Base-by-base conservation (phyloP, 2,888 invertebrate species). In the Andricus quercusramuli region DNA sequence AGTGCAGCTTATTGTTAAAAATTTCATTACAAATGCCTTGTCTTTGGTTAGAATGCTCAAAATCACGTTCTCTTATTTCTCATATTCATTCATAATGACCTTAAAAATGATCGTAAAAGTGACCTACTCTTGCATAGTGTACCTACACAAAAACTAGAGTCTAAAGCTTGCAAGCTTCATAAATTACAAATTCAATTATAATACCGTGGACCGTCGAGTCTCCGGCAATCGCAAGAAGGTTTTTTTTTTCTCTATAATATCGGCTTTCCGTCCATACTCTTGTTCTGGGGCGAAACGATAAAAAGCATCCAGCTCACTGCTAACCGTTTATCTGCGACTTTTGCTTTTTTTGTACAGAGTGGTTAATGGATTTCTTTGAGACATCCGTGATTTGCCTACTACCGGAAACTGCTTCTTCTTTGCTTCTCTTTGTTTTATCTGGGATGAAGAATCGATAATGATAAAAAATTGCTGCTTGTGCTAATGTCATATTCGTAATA, bases 351-450 rank as follows among this genome's bases (percentile, higher is more conserved):
- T 79, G 67, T 78, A 70, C 67, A 62, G 68, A 77, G 81, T 76
- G 82, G 86, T 84, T 87, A 85, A 87, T 87, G 86, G 84, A 87
- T 85, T 88, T 87, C 85, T 87, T 86, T 82, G 82, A 83, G 80
- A 81, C 78, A 62, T 64, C 79, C 78, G 79, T 83, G 82, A 83
- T 85, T 82, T 84, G 82, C 83, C 83, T 82, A 80, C 76, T 22
- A 51, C 56, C 25, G 78, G 78, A 65, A 64, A 78, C 68, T 56
- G 44, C 68, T 74, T 13, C 74, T 56, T 56, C 56, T n/a, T 74
- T 59, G 25, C 29, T 70, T 51, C 17, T 25, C 17, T 47, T 47
- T 13, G 17, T 74, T 74, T 56, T 32, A 37, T 37, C 13, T 59
- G 1, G n/a, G 11, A 56, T 74, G 56, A 32, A 74, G 32, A 74